Base-by-base conservation (phyloP, 1,140 invertebrate genomes). In the Drosophila asahinai region DNA sequence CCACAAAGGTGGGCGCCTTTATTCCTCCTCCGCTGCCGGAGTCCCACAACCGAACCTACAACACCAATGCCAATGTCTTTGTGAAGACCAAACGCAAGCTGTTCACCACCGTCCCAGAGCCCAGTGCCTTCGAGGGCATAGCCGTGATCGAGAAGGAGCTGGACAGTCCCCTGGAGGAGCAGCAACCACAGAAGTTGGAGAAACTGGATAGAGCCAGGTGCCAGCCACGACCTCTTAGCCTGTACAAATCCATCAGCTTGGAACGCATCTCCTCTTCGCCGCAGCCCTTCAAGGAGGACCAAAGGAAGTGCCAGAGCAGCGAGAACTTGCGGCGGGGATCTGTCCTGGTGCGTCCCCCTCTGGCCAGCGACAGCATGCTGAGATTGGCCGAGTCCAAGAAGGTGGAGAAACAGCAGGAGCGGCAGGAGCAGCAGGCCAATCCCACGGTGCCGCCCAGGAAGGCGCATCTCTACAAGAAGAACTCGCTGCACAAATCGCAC, bases 1-100 rank as follows among this genome's bases (percentile, higher is more conserved):
- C 55, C n/a, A 27, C 12, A 3, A 81, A 80, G 27, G 27, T 52
- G 12, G 58, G 25, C 8, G 86, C 58, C 0, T 90, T 90, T 65
- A 63, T 90, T 59, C 86, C 86, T 5, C 86, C 86, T 8, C 86
- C 86, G 6, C 33, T 80, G 89, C 91, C 66, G 68, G 93, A 58
- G 83, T 86, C 19, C 93, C 93, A 82, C 12, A 42, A 70, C 80
- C n/a, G 93, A 93, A 67, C 30, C 27, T 90, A 86, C 65, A 90
- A 89, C 58, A 84, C 84, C 17, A 89, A 90, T 59, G 86, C 81
- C 57, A 94, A 95, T 89, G 94, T 97, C 8, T 96, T 97, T 63
- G 95, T 97, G 0, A 96, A 96, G 86, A 97, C 96, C 0, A 97
- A 96, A 54, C 94, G 96, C 33, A 96, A 96, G 93, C 94, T 97